Evolutionary conservation across 2,113 vertebrate species (phyloP), one percentile per base, ranked within the genome.

Genomic region (Clarias batrachus): DNA sequence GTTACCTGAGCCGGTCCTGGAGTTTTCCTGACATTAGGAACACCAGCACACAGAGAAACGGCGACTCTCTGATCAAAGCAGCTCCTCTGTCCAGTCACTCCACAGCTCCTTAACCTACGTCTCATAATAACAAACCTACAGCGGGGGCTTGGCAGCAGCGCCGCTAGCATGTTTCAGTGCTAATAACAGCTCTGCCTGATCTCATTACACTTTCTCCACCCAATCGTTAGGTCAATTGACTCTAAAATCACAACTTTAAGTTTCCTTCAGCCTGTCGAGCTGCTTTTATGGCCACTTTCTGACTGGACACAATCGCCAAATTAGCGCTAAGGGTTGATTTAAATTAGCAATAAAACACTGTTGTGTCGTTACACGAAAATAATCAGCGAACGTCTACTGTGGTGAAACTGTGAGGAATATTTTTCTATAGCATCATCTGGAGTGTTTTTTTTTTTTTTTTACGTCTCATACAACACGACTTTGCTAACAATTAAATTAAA

Each of bases 1-100:
- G 85, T 81, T 79, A 76, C 57, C 52, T 14, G 56, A 86, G 85
- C 80, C 74, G 65, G 52, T 23, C 4, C 82, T 76, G 74, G 59
- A 73, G 68, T 87, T 87, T 87, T 87, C 70, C 85, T 85, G 60
- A 62, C 68, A 85, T 87, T 70, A 82, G 48, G 74, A 89, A 25
- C 85, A 41, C 73, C 76, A 59, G 71, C 54, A 82, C 81, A 27
- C 59, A 30, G 57, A 6, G 63, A 37, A 81, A 86, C 56, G 77
- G 48, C 56, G 59, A 56, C 82, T 37, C 65, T 19, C 33, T 76
- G 85, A 85, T 84, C 85, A 87, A 87, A 86, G 85, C 48, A 23
- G 73, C n/a, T 59, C 68, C 85, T 71, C 19, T 2, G 30, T 79
- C 56, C 63, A n/a, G 37, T 57, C 85, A 21, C 27, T 82, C 80